Evolutionary conservation across 1,140 invertebrate species (phyloP).

Genomic region (Drosophila triauraria): DNA sequence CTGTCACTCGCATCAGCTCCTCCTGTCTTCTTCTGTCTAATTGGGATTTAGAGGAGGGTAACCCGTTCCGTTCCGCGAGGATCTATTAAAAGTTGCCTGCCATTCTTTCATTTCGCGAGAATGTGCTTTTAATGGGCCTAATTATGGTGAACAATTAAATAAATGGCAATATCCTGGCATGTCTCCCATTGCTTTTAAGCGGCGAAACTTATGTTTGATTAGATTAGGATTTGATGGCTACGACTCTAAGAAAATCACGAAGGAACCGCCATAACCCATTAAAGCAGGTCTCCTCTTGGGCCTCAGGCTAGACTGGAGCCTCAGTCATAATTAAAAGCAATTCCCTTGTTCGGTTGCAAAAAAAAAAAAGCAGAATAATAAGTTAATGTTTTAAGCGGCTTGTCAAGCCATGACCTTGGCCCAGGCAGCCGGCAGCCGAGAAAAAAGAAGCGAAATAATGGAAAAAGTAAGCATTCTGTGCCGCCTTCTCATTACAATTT

Average conservation of each 20-base stretch:
- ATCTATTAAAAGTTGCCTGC: slow-evolving; percentile 13
- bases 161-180: slow-evolving; percentile 2
- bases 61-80: neutral
- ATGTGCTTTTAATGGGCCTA: slow-evolving; percentile 23
- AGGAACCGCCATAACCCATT: neutral
- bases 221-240: neutral
- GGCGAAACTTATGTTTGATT: slow-evolving; percentile 14
- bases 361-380: slow-evolving; percentile 56
- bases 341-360: slow-evolving; percentile 16
- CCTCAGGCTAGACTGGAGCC: slow-evolving; percentile 47
- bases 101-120: neutral
- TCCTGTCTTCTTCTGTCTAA: neutral
- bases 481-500: slow-evolving; percentile 74
- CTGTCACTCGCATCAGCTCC: slow-evolving; percentile 3
- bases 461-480: slow-evolving; percentile 59
- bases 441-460: slow-evolving; percentile 31
- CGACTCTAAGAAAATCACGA: neutral
- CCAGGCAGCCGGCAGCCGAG: slow-evolving; percentile 15
- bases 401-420: slow-evolving; percentile 68
- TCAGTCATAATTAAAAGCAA: slow-evolving; percentile 68
- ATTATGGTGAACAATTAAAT: slow-evolving; percentile 34
- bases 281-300: slow-evolving; percentile 32
- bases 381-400: slow-evolving; percentile 78
- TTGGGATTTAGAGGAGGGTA: neutral
- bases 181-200: neutral